Evolutionary conservation across 2,797 vertebrate species (phyloP), one percentile per base, ranked within the genome.

Genomic region (Paramormyrops hopkinsi): DNA sequence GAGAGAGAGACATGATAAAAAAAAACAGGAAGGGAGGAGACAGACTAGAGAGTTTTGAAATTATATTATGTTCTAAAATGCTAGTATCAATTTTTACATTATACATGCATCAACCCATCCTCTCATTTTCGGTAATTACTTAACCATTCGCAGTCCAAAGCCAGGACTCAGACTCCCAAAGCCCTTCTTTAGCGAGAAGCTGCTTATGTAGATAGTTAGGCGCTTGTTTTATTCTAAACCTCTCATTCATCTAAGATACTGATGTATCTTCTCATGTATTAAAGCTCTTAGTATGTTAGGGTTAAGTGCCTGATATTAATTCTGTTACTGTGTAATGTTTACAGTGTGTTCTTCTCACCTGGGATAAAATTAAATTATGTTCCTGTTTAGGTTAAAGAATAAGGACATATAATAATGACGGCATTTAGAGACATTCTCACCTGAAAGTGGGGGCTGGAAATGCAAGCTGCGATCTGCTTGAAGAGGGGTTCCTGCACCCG

Each of bases 361-460:
- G 37, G 6, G 17, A 79, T 79, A 7, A 8, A 79, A 19, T n/a
- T 9, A 4, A 73, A 29, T 73, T 33, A 14, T 33, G 65, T 11
- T 73, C 65, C 65, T 69, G 62, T 29, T 33, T 11, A 73, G 29
- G 22, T 37, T 73, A 79, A 79, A 19, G 6, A 41, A 44, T n/a
- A 79, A 44, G 6, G 37, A 41, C 1, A 7, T 2, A 44, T 44
- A 44, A 29, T 41, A 33, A 29, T 14, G 29, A 14, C 0, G 65
- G 25, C 62, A 37, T 69, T 37, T 69, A 37, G 29, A 33, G 25
- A 33, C 25, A 33, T 3, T 17, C 19, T 0, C 90, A 96, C 97
- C 97, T 98, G 97, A 95, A 98, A 98, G 92, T 98, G 97, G 92
- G 97, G 97, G 94, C 97, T 98, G 93, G 97, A 97, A 91, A 98